Base-by-base conservation (phyloP, 2,888 invertebrate genomes). In the Serripes groenlandicus region DNA sequence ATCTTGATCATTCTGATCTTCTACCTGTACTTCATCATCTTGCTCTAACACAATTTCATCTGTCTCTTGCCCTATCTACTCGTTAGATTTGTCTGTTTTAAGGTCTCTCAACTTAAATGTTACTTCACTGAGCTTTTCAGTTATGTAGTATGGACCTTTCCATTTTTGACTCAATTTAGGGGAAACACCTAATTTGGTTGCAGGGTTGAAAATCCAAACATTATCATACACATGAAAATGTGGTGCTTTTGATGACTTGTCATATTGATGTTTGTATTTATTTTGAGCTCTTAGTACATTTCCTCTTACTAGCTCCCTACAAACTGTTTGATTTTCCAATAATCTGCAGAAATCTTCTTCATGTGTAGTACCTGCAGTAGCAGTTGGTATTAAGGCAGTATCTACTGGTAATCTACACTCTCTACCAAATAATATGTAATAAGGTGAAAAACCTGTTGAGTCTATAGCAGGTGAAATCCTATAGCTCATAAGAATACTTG, bases 401-500 rank as follows among this genome's bases (percentile, higher is more conserved):
- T 83, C 83, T 3, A 83, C n/a, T 28, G 86, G 86, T 15, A 86
- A 34, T 15, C 74, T 26, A 34, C 73, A 74, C 54, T 83, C 78
- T 34, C 80, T 49, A 5, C 86, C 86, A 74, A 80, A 83, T 78
- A 85, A 28, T 11, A 83, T 72, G 64, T 75, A 78, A 68, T 77
- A 85, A 21, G 83, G 81, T 3, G 69, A 74, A 23, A 49, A 71
- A 1, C 77, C 15, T 23, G 84, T 80, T n/a, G 84, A 86, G 26
- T 86, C 74, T 15, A 79, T 85, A 0, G 80, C 83, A 54, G 85
- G 88, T 9, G 85, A 80, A 11, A 49, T 37, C 11, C 84, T 62
- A 32, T 84, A 86, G 1, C 83, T 80, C 87, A 88, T 86, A 76
- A 89, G 71, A 2, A 89, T 78, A 3, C 37, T 15, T 18, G 87